Evolutionary conservation across 2,113 vertebrate species (phyloP).

Genomic region (Bubo bubo): DNA sequence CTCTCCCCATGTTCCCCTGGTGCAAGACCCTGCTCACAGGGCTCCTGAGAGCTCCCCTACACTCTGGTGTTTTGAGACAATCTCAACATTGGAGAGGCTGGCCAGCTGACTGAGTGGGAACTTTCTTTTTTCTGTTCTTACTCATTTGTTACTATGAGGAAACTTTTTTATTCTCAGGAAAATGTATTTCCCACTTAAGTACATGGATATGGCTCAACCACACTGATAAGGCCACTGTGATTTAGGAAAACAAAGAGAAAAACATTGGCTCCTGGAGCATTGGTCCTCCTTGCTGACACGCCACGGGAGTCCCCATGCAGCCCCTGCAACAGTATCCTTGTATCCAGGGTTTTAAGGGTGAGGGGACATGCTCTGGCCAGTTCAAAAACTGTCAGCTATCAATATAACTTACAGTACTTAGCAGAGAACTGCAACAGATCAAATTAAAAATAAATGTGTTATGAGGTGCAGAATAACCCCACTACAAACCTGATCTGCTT

Average conservation of each 20-base stretch:
- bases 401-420: neutral
- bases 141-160: neutral
- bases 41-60: neutral
- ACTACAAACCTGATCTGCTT: neutral
- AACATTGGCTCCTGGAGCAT: neutral
- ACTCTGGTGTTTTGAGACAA: neutral
- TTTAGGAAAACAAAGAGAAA: neutral
- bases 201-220: neutral
- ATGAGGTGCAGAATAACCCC: neutral
- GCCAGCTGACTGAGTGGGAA: accelerated
- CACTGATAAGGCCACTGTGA: neutral
- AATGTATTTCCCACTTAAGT: neutral
- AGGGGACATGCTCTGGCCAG: neutral
- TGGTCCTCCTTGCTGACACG: accelerated
- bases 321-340: neutral
- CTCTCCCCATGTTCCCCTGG: neutral
- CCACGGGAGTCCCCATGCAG: accelerated
- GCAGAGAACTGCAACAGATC: neutral
- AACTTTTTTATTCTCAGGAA: neutral
- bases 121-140: neutral
- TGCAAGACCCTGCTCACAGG: neutral
- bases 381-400: neutral
- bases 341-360: neutral
- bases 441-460: neutral
- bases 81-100: neutral